These are phyloP conservation scores for Eupeodes luniger DNA, from an alignment of 2,888 invertebrate species.

Conservation along the genomic window DNA sequence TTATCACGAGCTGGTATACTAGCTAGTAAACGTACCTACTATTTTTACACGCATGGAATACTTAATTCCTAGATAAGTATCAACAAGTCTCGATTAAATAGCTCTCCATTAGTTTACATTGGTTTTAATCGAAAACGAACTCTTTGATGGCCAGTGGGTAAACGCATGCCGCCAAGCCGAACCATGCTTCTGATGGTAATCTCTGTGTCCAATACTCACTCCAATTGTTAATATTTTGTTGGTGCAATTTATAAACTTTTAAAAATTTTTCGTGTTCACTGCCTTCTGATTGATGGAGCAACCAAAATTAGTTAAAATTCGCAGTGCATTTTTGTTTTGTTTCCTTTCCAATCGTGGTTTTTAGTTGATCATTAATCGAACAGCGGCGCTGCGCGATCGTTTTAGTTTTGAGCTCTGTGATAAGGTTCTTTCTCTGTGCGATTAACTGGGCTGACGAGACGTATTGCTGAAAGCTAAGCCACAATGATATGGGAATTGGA, in stretches of 20 bases:
- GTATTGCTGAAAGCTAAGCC: background rate
- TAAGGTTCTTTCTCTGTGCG: constrained; percentile 32
- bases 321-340: constrained; percentile 10
- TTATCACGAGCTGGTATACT: constrained; percentile 24
- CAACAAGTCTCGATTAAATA: constrained; percentile 26
- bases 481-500: background rate
- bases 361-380: background rate
- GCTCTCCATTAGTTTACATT: constrained; percentile 19
- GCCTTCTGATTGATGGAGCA: background rate
- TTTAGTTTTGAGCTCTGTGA: constrained; percentile 19
- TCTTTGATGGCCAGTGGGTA: too few relatives aligned
- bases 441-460: background rate
- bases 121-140: too few relatives aligned
- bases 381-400: background rate
- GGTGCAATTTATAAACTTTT: too few relatives aligned
- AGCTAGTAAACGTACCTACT: background rate
- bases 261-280: too few relatives aligned
- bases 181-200: background rate
- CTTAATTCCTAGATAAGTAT: constrained; percentile 48
- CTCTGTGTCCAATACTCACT: background rate
- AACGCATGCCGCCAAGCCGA: background rate
- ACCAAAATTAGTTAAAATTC: constrained; percentile 25
- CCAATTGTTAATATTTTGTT: too few relatives aligned
- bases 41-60: constrained; percentile 48
- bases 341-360: constrained; percentile 16